Percentiles rank a stretch among this genome's conserved stretches.
These are phyloP conservation scores for Arge pagana DNA, from an alignment of 2,888 invertebrate genomes.

Conservation along the genomic window DNA sequence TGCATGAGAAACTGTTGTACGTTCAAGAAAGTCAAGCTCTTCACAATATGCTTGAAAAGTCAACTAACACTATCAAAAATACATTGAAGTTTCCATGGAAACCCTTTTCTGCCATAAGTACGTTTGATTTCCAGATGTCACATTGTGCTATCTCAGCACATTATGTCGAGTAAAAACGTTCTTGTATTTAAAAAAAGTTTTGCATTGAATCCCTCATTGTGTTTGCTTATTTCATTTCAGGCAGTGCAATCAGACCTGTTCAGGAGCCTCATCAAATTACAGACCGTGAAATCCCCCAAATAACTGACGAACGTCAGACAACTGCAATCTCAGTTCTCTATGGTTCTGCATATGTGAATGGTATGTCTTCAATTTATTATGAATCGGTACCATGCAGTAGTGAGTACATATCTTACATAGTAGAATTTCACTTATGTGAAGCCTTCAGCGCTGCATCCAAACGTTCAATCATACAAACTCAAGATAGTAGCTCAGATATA, in stretches of 20 bases:
- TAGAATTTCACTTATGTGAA: no score
- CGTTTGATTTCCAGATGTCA: constrained; percentile 11
- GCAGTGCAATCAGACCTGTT: constrained; percentile 25
- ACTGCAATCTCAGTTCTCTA: constrained; percentile 77
- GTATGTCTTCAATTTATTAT: constrained; percentile 49
- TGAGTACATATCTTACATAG: no score
- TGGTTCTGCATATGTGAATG: constrained; percentile 72
- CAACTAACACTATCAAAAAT: constrained; percentile 1
- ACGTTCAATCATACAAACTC: no score
- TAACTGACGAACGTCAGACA: constrained; percentile 55
- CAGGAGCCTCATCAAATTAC: constrained; percentile 4
- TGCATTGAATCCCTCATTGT: no score
- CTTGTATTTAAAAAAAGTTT: constrained; percentile 32
- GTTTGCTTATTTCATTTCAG: constrained; percentile 27
- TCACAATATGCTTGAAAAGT: constrained; percentile 35
- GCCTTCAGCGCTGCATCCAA: no score
- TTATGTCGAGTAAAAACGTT: constrained; percentile 1
- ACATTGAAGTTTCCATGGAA: constrained; percentile 71
- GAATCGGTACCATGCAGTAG: constrained; percentile 6
- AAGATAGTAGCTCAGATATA: no score
- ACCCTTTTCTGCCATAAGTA: constrained; percentile 67
- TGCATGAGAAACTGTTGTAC: constrained; percentile 77
- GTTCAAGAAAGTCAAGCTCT: constrained; percentile 47
- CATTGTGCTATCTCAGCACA: not conserved
- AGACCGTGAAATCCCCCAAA: constrained; percentile 24